A percentile compares a stretch with the other conserved stretches of the same genome.
These are phyloP conservation scores for Platerodrilus igneus DNA, from an alignment of 2,888 invertebrate species.

Conservation along the genomic window DNA sequence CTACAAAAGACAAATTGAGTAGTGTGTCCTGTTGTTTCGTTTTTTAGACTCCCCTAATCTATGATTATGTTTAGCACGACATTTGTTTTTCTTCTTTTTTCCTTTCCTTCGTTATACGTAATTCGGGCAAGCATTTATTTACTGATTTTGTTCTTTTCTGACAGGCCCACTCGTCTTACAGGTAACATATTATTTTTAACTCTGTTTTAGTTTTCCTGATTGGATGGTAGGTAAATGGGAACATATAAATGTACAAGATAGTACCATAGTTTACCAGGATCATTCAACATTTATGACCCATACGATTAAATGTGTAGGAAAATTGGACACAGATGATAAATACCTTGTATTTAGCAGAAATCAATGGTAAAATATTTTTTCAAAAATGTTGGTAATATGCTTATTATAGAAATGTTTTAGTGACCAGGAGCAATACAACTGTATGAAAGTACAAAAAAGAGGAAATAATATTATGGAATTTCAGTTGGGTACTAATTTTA, in stretches of 20 bases:
- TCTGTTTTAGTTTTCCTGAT: constrained; percentile 57
- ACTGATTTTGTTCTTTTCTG: not conserved
- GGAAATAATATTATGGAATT: constrained; percentile 60
- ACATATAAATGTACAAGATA: constrained; percentile 50
- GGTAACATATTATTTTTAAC: constrained; percentile 10
- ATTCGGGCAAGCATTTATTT: not conserved
- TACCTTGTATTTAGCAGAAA: constrained; percentile 52
- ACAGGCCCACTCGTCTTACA: not conserved
- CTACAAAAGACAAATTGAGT: no score
- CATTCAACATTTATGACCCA: constrained; percentile 52
- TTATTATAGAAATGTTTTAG: constrained; percentile 43
- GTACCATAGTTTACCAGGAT: constrained; percentile 51
- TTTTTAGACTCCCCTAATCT: no score
- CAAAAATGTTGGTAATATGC: constrained; percentile 1
- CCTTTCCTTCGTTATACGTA: no score
- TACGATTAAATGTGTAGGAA: constrained; percentile 49
- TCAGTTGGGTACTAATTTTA: constrained; percentile 48
- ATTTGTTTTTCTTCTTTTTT: no score
- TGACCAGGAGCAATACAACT: constrained; percentile 55
- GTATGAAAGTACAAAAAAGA: constrained; percentile 56
- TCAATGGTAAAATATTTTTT: constrained; percentile 50
- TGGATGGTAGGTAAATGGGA: constrained; percentile 63
- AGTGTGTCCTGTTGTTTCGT: no score
- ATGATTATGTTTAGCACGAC: no score
- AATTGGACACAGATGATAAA: constrained; percentile 44